A percentile compares a stretch with the other conserved stretches of the same genome.
These are phyloP conservation scores for Menura novaehollandiae DNA, from an alignment of 2,113 vertebrate genomes.

Conservation along the genomic window DNA sequence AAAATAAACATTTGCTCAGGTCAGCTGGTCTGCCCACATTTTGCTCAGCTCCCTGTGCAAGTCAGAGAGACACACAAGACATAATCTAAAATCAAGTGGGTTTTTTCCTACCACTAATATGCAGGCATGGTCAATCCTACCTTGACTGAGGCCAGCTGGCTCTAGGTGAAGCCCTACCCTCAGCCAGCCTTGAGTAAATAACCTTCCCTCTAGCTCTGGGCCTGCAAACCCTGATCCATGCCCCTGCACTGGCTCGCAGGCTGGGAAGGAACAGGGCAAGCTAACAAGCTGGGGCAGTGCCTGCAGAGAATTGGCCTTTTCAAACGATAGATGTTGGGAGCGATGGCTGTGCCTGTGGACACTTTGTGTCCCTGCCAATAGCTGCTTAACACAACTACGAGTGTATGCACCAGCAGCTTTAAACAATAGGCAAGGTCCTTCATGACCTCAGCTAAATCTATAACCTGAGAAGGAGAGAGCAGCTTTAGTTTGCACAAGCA, in stretches of 20 bases:
- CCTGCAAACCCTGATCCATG: neutral
- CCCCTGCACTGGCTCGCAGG: neutral
- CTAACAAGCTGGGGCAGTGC: neutral
- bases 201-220: neutral
- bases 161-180: neutral
- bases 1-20: neutral
- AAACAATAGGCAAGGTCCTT: conserved; percentile 34
- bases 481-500: neutral
- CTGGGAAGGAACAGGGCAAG: neutral
- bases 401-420: conserved; percentile 49
- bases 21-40: neutral
- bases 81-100: neutral
- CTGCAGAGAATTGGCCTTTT: neutral
- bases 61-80: neutral
- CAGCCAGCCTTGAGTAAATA: neutral
- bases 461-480: neutral
- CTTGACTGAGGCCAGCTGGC: neutral
- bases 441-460: neutral
- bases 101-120: neutral
- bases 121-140: neutral
- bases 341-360: neutral
- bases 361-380: conserved; percentile 20
- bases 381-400: neutral
- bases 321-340: conserved; percentile 25
- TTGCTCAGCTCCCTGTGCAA: neutral